A percentile compares a stretch with the other conserved stretches of the same genome.
phyloP scores from a whole-genome alignment of 1,140 invertebrate species.

The Asobara japonica region DNA sequence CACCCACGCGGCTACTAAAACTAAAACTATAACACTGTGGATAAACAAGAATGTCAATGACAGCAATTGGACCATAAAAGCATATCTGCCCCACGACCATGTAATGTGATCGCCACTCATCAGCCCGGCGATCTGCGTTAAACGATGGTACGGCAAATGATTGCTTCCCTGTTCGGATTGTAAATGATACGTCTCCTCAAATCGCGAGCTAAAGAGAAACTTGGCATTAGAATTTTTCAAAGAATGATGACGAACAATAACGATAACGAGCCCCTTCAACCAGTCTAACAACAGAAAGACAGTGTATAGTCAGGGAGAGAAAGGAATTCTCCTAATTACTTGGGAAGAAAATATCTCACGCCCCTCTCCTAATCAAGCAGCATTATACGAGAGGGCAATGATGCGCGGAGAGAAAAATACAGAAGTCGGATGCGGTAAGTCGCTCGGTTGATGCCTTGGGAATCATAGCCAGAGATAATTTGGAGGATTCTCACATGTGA shows the following conservation, averaged over 20 bases:
- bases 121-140: background rate
- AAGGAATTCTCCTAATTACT: background rate
- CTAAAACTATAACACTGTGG: too few species aligned
- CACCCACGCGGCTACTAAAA: too few species aligned
- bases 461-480: too few species aligned
- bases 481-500: too few species aligned
- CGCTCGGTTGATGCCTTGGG: too few species aligned
- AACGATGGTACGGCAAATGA: background rate
- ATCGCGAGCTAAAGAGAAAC: constrained; percentile 4
- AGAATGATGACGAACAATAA: constrained; percentile 22
- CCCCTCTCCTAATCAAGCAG: background rate
- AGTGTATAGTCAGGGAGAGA: background rate
- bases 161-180: constrained; percentile 28
- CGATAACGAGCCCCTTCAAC: constrained; percentile 15
- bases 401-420: background rate
- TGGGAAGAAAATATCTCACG: background rate
- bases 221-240: constrained; percentile 4
- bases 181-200: background rate
- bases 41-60: too few species aligned
- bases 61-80: background rate
- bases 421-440: background rate
- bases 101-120: background rate
- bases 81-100: background rate
- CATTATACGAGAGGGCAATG: background rate
- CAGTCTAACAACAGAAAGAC: background rate